Evolutionary conservation across 2,888 invertebrate species (phyloP).

Genomic region (Gastrophysa polygoni): DNA sequence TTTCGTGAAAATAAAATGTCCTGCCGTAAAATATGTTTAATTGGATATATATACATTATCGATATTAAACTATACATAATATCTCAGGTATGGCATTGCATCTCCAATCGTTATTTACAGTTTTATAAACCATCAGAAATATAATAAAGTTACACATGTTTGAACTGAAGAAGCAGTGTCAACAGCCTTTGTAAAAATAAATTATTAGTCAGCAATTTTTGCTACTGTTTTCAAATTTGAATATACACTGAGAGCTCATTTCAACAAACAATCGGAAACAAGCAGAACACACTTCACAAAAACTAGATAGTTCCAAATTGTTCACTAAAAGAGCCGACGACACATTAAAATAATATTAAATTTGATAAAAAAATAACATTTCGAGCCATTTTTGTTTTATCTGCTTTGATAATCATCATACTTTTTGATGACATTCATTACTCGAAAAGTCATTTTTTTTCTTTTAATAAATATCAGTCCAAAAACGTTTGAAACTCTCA

Average conservation of each 20-base stretch:
- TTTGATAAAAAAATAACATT: constrained; percentile 32
- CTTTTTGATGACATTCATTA: too few species aligned
- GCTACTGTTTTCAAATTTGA: not conserved
- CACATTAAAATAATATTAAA: constrained; percentile 28
- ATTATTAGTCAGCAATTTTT: constrained; percentile 25
- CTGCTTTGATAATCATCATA: not conserved
- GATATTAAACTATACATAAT: constrained; percentile 41
- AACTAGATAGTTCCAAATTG: constrained; percentile 4
- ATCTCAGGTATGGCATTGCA: constrained; percentile 41
- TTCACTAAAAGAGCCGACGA: not conserved
- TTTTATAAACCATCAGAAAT: constrained; percentile 31
- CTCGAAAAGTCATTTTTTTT: constrained; percentile 33
- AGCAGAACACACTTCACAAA: not conserved
- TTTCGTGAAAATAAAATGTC: not conserved
- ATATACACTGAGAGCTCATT: not conserved
- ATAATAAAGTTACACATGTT: constrained; percentile 30
- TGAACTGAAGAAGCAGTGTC: constrained; percentile 30
- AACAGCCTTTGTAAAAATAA: constrained; percentile 37
- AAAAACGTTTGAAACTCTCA: constrained; percentile 27
- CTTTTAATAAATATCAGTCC: constrained; percentile 39
- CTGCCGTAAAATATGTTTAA: constrained; percentile 28
- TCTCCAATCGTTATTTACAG: constrained; percentile 35
- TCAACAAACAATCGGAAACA: not conserved
- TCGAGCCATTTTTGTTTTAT: constrained; percentile 3
- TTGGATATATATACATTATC: constrained; percentile 40